phyloP scores from a whole-genome alignment of 2,113 vertebrate species.

The Electrona antarctica region DNA sequence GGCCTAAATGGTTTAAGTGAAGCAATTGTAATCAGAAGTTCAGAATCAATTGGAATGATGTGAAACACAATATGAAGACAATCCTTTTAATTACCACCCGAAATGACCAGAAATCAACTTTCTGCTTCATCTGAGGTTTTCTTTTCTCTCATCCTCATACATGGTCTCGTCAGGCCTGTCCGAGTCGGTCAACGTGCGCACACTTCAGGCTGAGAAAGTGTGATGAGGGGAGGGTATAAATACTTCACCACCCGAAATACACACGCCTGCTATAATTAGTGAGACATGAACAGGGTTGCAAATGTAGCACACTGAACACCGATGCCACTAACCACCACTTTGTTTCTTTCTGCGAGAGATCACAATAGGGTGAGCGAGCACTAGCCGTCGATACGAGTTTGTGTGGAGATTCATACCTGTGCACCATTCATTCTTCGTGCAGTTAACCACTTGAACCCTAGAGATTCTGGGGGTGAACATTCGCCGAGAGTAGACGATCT shows the following conservation, averaged over 20 bases:
- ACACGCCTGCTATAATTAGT: constrained; percentile 79
- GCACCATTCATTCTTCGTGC: background rate
- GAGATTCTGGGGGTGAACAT: no score
- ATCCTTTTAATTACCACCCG: no score
- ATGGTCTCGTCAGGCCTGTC: constrained; percentile 51
- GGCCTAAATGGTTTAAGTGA: no score
- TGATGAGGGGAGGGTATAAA: constrained; percentile 79
- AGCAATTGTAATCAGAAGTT: no score
- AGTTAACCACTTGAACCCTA: background rate
- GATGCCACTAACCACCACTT: constrained; percentile 56
- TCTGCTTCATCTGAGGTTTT: background rate
- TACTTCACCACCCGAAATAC: constrained; percentile 77
- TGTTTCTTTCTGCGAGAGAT: constrained; percentile 39
- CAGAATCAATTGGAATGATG: no score
- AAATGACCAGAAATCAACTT: no score
- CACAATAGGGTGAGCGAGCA: background rate
- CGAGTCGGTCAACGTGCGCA: constrained; percentile 64
- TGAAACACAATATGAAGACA: no score
- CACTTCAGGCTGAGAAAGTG: constrained; percentile 70
- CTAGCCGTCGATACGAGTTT: constrained; percentile 23
- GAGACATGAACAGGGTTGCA: constrained; percentile 76
- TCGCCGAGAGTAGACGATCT: no score
- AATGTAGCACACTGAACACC: constrained; percentile 79
- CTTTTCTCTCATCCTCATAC: constrained; percentile 25
- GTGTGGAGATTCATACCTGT: background rate